phyloP scores from a whole-genome alignment of 2,888 invertebrate genomes.

The Reticulitermes lucifugus region DNA sequence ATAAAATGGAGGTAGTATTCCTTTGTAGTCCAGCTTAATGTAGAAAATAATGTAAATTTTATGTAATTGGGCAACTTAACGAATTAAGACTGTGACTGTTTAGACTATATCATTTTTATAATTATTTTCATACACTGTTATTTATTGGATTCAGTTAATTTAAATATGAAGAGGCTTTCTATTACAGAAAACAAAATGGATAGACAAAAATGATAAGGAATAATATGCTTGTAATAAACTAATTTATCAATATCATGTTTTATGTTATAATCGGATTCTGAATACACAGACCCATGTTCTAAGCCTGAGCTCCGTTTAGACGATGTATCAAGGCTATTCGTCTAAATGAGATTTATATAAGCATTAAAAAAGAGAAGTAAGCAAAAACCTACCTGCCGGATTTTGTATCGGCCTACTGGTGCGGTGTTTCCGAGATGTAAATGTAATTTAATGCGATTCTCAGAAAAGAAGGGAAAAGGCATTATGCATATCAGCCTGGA shows the following conservation, averaged over 20 bases:
- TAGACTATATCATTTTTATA: too few relatives aligned
- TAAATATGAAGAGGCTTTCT: too few relatives aligned
- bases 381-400: neutral
- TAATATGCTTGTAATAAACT: neutral
- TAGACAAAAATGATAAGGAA: too few relatives aligned
- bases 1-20: too few relatives aligned
- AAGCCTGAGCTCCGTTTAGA: neutral
- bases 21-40: too few relatives aligned
- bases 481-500: neutral
- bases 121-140: too few relatives aligned
- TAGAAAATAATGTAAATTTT: too few relatives aligned
- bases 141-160: too few relatives aligned
- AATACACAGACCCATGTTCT: neutral
- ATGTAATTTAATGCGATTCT: constrained; percentile 1
- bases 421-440: neutral
- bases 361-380: neutral
- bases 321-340: neutral
- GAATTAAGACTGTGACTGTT: too few relatives aligned
- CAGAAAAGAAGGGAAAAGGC: neutral
- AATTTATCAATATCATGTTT: neutral
- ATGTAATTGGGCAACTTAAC: too few relatives aligned
- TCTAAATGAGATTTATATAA: neutral
- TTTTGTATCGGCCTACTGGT: neutral
- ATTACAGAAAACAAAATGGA: too few relatives aligned
- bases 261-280: neutral